Conservation (phyloP, 92 coral and sea anemone species). For the Isaurus tuberculatus region DNA sequence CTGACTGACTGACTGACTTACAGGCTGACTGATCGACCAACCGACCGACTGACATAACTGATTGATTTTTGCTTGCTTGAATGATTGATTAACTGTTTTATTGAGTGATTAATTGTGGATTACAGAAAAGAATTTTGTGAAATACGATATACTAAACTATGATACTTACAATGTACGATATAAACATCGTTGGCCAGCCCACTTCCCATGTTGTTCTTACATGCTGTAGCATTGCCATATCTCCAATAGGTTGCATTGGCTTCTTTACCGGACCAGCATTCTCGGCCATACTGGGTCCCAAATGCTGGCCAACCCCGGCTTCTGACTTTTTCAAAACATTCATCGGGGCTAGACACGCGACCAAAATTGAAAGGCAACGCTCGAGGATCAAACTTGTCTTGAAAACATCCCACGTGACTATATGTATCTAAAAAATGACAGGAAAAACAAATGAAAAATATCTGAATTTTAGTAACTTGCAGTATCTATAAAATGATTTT, state of each 20-base stretch:
- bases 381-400: neutral
- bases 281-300: conserved; percentile 24
- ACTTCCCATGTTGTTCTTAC: conserved; percentile 35
- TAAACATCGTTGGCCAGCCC: conserved; percentile 41
- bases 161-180: conserved; percentile 19
- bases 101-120: no score
- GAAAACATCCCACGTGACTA: conserved; percentile 27
- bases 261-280: conserved; percentile 35
- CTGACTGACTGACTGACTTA: no score
- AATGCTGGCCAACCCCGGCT: conserved; percentile 7
- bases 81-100: no score
- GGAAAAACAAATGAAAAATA: no score
- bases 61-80: no score
- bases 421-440: neutral
- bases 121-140: neutral
- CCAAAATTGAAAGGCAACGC: neutral
- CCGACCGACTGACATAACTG: no score
- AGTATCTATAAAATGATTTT: no score
- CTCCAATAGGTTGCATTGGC: conserved; percentile 9
- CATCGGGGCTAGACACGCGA: neutral
- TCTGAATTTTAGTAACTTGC: no score
- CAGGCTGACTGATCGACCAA: no score
- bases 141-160: neutral
- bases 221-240: conserved; percentile 8
- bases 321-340: conserved; percentile 24